A percentile compares a stretch with the other conserved stretches of the same genome.
These are phyloP conservation scores for Trachurus trachurus DNA, from an alignment of 2,797 vertebrate species.

Conservation along the genomic window DNA sequence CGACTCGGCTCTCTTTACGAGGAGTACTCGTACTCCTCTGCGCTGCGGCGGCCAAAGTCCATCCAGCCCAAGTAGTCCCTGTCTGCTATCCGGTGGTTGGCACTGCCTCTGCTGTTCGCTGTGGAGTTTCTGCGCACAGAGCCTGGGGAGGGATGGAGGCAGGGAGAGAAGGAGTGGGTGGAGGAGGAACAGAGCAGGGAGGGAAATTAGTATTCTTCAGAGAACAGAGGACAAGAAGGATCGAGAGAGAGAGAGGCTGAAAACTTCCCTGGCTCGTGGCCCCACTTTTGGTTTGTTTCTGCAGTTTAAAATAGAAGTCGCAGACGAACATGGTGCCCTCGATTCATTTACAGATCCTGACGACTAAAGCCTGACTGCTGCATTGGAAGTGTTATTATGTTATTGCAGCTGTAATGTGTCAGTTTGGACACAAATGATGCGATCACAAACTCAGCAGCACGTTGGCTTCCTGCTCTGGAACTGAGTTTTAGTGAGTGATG, in stretches of 20 bases:
- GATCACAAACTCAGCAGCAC: background rate
- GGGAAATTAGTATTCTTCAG: constrained; percentile 33
- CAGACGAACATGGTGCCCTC: too few species aligned
- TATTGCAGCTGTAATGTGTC: background rate
- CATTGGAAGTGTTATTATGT: background rate
- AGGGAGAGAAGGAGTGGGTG: constrained; percentile 21
- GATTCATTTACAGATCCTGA: background rate
- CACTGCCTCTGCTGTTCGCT: constrained; percentile 85
- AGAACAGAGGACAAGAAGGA: background rate
- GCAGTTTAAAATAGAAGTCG: background rate
- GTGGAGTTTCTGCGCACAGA: constrained; percentile 89
- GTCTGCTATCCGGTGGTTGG: constrained; percentile 94
- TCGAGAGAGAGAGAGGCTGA: background rate
- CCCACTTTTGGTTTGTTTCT: constrained; percentile 7
- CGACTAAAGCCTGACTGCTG: background rate
- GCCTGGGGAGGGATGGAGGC: constrained; percentile 74
- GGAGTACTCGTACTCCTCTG: constrained; percentile 95
- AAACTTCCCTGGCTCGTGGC: background rate
- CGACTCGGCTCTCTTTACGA: constrained; percentile 78
- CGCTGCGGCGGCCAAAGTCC: constrained; percentile 96
- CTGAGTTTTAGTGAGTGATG: constrained; percentile 33
- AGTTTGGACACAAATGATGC: background rate
- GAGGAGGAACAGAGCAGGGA: constrained; percentile 13
- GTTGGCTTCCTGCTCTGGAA: background rate
- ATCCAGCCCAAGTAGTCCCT: constrained; percentile 98